These are phyloP conservation scores for Gymnorhina tibicen DNA, from an alignment of 2,113 vertebrate species.

Conservation along the genomic window DNA sequence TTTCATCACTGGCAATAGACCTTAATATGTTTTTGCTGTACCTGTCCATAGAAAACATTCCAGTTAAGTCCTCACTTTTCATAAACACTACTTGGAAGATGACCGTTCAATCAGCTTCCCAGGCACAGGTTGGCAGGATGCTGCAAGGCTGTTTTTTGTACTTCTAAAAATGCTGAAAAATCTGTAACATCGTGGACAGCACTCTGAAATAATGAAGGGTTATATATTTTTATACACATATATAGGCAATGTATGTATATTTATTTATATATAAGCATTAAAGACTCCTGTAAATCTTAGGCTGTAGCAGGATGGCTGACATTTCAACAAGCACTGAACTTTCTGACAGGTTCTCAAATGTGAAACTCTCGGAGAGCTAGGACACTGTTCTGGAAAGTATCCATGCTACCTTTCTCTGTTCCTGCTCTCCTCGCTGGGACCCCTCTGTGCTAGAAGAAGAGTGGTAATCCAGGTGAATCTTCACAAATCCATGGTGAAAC, in stretches of 20 bases:
- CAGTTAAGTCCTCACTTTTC: not conserved
- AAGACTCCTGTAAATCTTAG: not conserved
- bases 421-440: not conserved
- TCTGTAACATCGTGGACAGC: not conserved
- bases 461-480: not conserved
- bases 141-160: not conserved
- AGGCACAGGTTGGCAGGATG: not conserved
- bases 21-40: not conserved
- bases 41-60: not conserved
- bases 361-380: not conserved
- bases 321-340: not conserved
- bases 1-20: not conserved
- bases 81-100: not conserved
- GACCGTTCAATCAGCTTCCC: not conserved
- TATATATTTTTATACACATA: not conserved
- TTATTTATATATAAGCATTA: not conserved
- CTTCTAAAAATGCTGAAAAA: not conserved
- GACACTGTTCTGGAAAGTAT: not conserved
- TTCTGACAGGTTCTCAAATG: not conserved
- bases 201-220: not conserved
- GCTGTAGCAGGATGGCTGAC: rapidly evolving
- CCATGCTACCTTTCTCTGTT: not conserved
- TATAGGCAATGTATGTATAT: not conserved
- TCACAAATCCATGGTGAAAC: not conserved
- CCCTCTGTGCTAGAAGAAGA: not conserved